Base-by-base conservation (phyloP, 2,797 vertebrate genomes). In the Prunella strophiata region DNA sequence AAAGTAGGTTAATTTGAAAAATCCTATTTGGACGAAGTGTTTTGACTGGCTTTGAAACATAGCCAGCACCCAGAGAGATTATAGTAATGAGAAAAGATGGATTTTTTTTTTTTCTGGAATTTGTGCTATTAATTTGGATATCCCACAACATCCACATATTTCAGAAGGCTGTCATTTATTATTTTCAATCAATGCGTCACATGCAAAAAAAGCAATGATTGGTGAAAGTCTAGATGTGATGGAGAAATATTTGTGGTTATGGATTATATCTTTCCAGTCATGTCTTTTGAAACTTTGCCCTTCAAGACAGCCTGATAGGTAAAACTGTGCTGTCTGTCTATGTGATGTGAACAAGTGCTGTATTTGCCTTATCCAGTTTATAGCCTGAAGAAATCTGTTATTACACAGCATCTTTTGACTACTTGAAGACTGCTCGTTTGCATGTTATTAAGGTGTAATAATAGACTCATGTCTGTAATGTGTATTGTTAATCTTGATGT, bases 1-100 rank as follows among this genome's bases (percentile, higher is more conserved):
- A 91, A 97, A 96, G 93, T 96, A 94, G 87, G 93, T 97, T 97
- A 97, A 96, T 96, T 98, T 96, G 72, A 94, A 78, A 96, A 96
- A 96, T 95, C 73, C 63, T 97, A 68, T 77, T 96, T 94, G 83
- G 22, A 96, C 10, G 10, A 96, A 97, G 89, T 92, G 80, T 97
- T 97, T 96, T 93, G 80, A 94, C 89, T 95, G 74, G 38, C 82
- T 97, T 84, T 96, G 89, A 97, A 97, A 91, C 27, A 54, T 22
- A 95, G 58, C 42, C 85, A 95, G 57, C 32, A 95, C 71, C 84
- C 93, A 91, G 63, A 94, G 80, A 96, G 54, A 88, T 96, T 93
- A 78, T 2, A 89, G 73, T 42, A 94, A 88, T 81, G 26, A 93
- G 48, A 13, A 70, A 95, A 94, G 63, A 82, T 22, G 51, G 81